phyloP scores from a whole-genome alignment of 2,113 vertebrate genomes.

The Mesocricetus auratus region DNA sequence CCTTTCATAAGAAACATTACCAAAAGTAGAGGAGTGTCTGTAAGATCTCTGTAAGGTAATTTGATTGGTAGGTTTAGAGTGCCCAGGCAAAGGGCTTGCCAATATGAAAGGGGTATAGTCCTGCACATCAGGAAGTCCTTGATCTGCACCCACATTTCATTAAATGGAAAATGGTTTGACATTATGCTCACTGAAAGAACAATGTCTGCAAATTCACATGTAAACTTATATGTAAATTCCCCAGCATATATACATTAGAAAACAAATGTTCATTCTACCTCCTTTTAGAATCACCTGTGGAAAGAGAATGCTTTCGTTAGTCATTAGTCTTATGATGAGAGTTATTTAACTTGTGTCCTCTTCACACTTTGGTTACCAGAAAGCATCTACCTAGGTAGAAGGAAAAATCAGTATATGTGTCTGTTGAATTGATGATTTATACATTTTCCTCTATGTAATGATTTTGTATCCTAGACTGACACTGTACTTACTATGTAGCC shows the following conservation, averaged over 20 bases:
- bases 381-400: conserved; percentile 6
- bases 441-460: neutral
- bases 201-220: neutral
- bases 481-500: neutral
- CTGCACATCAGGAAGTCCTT: neutral
- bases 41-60: neutral
- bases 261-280: conserved; percentile 5
- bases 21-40: neutral
- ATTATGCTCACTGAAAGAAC: neutral
- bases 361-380: conserved; percentile 36
- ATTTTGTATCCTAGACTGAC: neutral
- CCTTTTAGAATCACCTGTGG: conserved; percentile 12
- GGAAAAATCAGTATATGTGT: neutral
- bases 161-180: conserved; percentile 21
- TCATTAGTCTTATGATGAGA: neutral
- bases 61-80: neutral
- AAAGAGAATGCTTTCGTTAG: conserved; percentile 29
- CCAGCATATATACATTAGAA: conserved; percentile 7
- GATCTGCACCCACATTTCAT: neutral
- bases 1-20: neutral
- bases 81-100: neutral
- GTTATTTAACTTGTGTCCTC: conserved; percentile 26
- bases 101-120: neutral
- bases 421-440: neutral
- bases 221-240: neutral